Base-by-base conservation (phyloP, 2,797 vertebrate species). In the Lycodopsis pacificus region DNA sequence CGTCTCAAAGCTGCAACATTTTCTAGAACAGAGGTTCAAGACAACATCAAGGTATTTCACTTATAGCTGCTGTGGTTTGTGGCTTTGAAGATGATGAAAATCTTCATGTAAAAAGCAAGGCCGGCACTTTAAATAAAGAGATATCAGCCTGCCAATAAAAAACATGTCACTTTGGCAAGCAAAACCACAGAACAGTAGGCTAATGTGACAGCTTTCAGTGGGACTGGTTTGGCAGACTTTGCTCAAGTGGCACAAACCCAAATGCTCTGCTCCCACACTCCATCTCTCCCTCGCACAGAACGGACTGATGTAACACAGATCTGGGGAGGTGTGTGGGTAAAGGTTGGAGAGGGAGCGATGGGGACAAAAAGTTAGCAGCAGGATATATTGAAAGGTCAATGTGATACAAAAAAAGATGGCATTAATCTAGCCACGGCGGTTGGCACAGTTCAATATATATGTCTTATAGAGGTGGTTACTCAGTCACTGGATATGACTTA, bases 161-260 rank as follows among this genome's bases (percentile, higher is more conserved):
- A 93, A 89, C 92, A 88, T 80, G 81, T 73, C 81, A 89, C 86
- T 92, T 92, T 93, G 91, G 89, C 91, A 85, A 82, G 78, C 74
- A 68, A 76, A 80, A 85, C 82, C 85, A 74, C 73, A 79, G 84
- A 91, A 85, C 88, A 92, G 91, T 91, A 80, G 67, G 89, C 82
- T 93, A 92, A 91, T 93, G 84, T 88, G 88, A 93, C 87, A 88
- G 92, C 91, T 91, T 93, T 93, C 91, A 91, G 87, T 91, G 71
- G 90, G 94, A 89, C 87, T 75, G 85, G 65, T 86, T 89, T 93
- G 85, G 85, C 90, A 95, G 83, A 78, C 84, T 89, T 89, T 11
- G 13, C 76, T 76, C 32, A 90, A 91, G 83, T 93, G 93, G 92
- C 91, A 87, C 65, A 13, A 76, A 79, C 88, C 90, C 93, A 93